These are phyloP conservation scores for Hofmannophila pseudospretella DNA, from an alignment of 2,888 invertebrate genomes.

Conservation along the genomic window DNA sequence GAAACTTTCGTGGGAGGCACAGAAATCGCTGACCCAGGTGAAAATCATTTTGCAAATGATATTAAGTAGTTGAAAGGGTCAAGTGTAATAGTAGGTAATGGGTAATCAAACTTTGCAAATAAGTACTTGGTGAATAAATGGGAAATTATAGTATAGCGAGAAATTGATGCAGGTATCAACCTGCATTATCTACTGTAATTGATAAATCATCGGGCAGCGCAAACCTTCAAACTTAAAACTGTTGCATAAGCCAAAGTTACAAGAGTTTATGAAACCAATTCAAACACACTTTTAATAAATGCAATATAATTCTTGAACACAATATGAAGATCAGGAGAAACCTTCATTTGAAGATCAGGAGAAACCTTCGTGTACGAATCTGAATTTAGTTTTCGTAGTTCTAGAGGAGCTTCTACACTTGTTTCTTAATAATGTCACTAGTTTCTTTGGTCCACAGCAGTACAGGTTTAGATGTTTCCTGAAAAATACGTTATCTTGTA, in stretches of 20 bases:
- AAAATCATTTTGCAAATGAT: conserved; percentile 32
- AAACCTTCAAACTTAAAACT: too few relatives aligned
- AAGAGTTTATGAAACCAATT: too few relatives aligned
- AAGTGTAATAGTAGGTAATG: neutral
- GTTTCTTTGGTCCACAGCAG: conserved; percentile 73
- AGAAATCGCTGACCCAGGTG: neutral
- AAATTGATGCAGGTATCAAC: too few relatives aligned
- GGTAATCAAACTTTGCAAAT: neutral
- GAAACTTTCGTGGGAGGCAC: conserved; percentile 26
- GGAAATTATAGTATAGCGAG: neutral
- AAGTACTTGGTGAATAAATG: neutral
- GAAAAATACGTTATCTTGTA: too few relatives aligned
- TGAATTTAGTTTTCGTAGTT: conserved; percentile 55
- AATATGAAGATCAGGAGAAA: neutral
- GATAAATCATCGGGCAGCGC: neutral
- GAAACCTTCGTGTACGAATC: conserved; percentile 65
- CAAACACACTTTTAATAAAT: neutral
- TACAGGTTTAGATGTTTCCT: conserved; percentile 56
- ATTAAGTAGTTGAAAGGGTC: neutral
- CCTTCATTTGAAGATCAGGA: conserved; percentile 30
- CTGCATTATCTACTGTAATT: neutral
- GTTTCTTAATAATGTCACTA: conserved; percentile 55
- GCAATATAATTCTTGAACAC: conserved; percentile 2
- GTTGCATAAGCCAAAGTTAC: too few relatives aligned
- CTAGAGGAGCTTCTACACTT: conserved; percentile 51